Conservation (phyloP, 2,888 invertebrate genomes). For the Eurytoma californica region DNA sequence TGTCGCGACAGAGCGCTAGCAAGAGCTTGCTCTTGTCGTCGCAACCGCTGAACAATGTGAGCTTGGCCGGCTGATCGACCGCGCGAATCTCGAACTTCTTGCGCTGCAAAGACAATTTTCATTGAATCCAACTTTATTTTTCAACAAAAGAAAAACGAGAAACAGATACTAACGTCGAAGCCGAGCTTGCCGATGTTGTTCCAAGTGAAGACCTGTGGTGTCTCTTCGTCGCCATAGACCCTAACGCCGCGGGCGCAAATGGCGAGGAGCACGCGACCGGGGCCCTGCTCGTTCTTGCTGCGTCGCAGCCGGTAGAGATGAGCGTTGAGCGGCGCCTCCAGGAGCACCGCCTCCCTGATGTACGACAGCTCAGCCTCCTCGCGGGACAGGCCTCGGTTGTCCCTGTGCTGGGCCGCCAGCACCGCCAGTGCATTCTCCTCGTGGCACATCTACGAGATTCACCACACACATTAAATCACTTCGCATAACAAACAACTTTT, state of each 20-base stretch:
- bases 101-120: slow-evolving; percentile 76
- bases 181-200: slow-evolving; percentile 95
- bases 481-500: background rate
- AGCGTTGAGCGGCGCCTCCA: slow-evolving; percentile 91
- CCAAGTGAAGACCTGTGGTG: slow-evolving; percentile 86
- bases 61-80: slow-evolving; percentile 86
- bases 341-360: slow-evolving; percentile 90
- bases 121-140: slow-evolving; percentile 9
- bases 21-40: slow-evolving; percentile 96
- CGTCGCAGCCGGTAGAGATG: slow-evolving; percentile 90
- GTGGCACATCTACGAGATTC: slow-evolving; percentile 71
- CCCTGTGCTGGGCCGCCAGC: slow-evolving; percentile 80
- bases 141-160: background rate
- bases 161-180: slow-evolving; percentile 83
- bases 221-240: slow-evolving; percentile 85
- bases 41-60: slow-evolving; percentile 92
- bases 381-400: slow-evolving; percentile 86
- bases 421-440: slow-evolving; percentile 71
- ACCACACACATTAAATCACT: background rate
- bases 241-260: slow-evolving; percentile 95
- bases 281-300: slow-evolving; percentile 84
- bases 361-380: slow-evolving; percentile 91
- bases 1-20: slow-evolving; percentile 90
- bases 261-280: slow-evolving; percentile 90
- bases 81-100: slow-evolving; percentile 98